These are phyloP conservation scores for Drosophila eugracilis DNA, from an alignment of 1,140 invertebrate species.

Conservation along the genomic window DNA sequence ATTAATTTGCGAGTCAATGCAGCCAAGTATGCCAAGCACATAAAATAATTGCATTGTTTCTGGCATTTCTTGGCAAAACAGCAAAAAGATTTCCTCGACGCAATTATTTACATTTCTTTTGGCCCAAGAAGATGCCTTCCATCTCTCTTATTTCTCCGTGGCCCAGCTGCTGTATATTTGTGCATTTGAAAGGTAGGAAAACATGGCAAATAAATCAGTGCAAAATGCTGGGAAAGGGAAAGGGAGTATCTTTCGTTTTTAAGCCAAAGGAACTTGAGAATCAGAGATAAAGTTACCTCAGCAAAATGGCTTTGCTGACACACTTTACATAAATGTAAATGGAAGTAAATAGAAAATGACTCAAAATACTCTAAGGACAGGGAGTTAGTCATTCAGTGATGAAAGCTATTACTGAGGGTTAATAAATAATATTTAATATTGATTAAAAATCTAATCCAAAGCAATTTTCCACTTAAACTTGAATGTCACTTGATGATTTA, in stretches of 20 bases:
- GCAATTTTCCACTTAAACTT: no score
- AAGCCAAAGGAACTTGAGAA: slow-evolving; percentile 4
- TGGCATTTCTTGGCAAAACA: slow-evolving; percentile 44
- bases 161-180: slow-evolving; percentile 38
- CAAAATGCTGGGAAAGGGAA: slow-evolving; percentile 11
- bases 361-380: not conserved
- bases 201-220: slow-evolving; percentile 70
- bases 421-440: not conserved
- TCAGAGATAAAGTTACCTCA: slow-evolving; percentile 39
- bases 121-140: slow-evolving; percentile 25
- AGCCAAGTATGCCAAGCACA: slow-evolving; percentile 35
- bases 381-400: not conserved
- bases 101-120: slow-evolving; percentile 74
- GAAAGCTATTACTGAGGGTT: not conserved
- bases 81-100: slow-evolving; percentile 25
- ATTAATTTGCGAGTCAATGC: slow-evolving; percentile 67
- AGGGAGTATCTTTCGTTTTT: slow-evolving; percentile 6
- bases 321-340: slow-evolving; percentile 20
- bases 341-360: not conserved
- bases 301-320: slow-evolving; percentile 14
- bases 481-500: not conserved
- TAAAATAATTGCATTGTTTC: slow-evolving; percentile 77
- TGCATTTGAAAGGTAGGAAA: slow-evolving; percentile 76
- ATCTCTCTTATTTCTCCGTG: slow-evolving; percentile 5
- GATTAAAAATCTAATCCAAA: no score